Evolutionary conservation across 2,113 vertebrate species (phyloP).

Genomic region (Pheucticus melanocephalus): DNA sequence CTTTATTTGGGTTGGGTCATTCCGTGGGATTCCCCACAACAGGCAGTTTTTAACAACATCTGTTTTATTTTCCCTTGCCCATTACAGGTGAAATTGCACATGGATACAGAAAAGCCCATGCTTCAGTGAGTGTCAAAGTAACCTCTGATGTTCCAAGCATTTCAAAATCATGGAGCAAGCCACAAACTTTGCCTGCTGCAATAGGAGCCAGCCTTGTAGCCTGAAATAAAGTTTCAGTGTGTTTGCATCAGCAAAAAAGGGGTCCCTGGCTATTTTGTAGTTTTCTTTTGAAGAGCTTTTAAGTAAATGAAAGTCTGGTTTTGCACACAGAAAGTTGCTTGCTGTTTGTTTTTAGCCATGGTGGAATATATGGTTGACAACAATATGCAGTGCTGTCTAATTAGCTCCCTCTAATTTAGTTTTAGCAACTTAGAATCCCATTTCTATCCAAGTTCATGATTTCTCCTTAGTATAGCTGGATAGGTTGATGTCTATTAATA

Average conservation of each 20-base stretch:
- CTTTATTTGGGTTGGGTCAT: background rate
- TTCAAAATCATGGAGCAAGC: background rate
- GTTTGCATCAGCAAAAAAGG: background rate
- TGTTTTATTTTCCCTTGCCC: conserved; percentile 8
- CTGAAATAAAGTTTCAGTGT: background rate
- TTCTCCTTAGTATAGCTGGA: background rate
- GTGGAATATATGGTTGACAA: background rate
- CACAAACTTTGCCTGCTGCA: background rate
- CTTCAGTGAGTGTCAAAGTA: conserved; percentile 81
- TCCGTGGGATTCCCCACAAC: background rate
- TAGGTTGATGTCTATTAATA: background rate
- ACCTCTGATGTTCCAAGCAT: accelerated
- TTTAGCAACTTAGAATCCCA: background rate
- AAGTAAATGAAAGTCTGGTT: background rate
- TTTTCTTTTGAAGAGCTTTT: background rate
- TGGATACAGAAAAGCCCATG: conserved; percentile 88
- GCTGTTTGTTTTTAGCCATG: background rate
- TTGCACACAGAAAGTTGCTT: background rate
- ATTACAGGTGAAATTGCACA: conserved; percentile 89
- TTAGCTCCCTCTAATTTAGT: background rate
- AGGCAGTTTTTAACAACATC: background rate
- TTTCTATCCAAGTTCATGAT: background rate
- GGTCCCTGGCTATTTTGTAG: background rate
- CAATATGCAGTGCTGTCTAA: background rate
- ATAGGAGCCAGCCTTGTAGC: background rate